phyloP scores from a whole-genome alignment of 1,140 invertebrate genomes.

The Macrotrachela quadricornifera region DNA sequence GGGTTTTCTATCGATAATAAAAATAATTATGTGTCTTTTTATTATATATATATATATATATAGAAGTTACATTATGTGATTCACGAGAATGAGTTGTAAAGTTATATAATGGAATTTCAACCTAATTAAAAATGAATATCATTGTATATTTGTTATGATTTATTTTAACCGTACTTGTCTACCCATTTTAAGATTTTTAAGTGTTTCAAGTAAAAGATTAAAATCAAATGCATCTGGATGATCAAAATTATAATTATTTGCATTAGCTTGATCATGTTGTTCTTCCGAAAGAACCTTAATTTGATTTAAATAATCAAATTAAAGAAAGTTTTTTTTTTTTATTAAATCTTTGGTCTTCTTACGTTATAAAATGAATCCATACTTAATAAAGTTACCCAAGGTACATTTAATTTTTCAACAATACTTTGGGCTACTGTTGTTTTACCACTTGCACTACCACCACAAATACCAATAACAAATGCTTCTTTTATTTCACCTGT shows the following conservation, averaged over 20 bases:
- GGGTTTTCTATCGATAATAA: constrained; percentile 49
- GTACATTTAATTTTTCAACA: constrained; percentile 82
- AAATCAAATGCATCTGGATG: constrained; percentile 98
- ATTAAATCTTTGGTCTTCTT: too few species aligned
- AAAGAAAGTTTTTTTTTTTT: too few species aligned
- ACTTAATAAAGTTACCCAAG: constrained; percentile 89
- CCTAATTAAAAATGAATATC: too few species aligned
- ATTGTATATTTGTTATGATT: too few species aligned
- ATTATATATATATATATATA: too few species aligned
- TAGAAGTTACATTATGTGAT: constrained; percentile 15
- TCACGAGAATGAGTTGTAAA: constrained; percentile 84
- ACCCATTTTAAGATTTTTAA: constrained; percentile 71
- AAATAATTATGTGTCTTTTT: too few species aligned
- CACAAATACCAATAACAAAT: constrained; percentile 92
- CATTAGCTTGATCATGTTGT: constrained; percentile 59
- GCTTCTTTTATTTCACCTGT: constrained; percentile 70
- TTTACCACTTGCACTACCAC: constrained; percentile 91
- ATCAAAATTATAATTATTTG: constrained; percentile 95
- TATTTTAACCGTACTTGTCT: constrained; percentile 33
- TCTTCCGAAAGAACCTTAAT: constrained; percentile 48
- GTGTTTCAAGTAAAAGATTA: constrained; percentile 58
- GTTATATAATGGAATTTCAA: constrained; percentile 61
- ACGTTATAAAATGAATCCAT: constrained; percentile 99
- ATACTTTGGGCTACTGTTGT: constrained; percentile 93
- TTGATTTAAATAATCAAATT: too few species aligned